These are phyloP conservation scores for Bubo scandiacus DNA, from an alignment of 2,113 vertebrate species.

Conservation along the genomic window DNA sequence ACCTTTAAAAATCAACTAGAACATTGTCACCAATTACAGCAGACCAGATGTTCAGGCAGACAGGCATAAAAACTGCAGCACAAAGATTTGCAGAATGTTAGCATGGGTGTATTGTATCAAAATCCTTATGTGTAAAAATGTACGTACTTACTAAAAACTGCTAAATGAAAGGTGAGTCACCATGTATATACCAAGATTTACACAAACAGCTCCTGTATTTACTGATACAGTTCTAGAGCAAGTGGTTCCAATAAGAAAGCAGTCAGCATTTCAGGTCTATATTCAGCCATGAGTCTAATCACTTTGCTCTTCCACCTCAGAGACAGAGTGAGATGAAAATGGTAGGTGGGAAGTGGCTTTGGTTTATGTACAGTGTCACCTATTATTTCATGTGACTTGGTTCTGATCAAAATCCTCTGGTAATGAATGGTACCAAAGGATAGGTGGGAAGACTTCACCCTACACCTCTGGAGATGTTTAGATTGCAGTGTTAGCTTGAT, in stretches of 20 bases:
- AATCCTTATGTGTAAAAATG: not conserved
- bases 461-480: not conserved
- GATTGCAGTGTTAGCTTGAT: not conserved
- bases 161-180: not conserved
- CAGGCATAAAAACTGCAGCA: not conserved
- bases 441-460: not conserved
- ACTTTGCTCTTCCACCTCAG: not conserved
- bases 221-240: not conserved
- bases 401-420: not conserved
- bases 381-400: not conserved
- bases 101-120: not conserved
- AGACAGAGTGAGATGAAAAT: not conserved
- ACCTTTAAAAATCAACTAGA: constrained; percentile 26
- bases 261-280: not conserved
- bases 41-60: not conserved
- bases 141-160: not conserved
- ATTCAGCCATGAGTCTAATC: not conserved
- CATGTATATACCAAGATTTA: not conserved
- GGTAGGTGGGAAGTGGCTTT: not conserved
- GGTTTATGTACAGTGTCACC: not conserved
- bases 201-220: not conserved
- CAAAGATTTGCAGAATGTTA: not conserved
- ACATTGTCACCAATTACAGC: not conserved
- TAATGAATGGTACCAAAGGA: not conserved
- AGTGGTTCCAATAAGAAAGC: not conserved